Evolutionary conservation across 64 coral and sea anemone genomes (phyloP).

Genomic region (Stylophora pistillata): DNA sequence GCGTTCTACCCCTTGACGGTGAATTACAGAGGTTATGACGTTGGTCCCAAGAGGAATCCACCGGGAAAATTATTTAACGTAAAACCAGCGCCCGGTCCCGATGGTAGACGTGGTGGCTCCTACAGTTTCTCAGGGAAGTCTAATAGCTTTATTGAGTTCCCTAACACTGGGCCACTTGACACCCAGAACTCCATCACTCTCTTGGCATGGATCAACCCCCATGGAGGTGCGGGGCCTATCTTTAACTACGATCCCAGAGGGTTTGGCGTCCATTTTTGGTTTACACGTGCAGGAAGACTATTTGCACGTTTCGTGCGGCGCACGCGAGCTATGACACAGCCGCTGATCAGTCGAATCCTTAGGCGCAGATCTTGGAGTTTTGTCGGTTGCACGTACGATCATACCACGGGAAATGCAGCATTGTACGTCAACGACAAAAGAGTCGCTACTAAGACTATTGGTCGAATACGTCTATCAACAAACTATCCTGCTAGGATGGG

Average conservation of each 20-base stretch:
- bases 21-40: conserved; percentile 28
- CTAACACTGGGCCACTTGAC: conserved; percentile 73
- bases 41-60: conserved; percentile 69
- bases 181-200: conserved; percentile 83
- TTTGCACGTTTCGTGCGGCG: conserved; percentile 64
- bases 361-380: conserved; percentile 69
- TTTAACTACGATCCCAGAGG: conserved; percentile 71
- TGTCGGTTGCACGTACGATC: conserved; percentile 62
- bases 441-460: conserved; percentile 30
- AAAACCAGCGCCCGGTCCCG: conserved; percentile 61
- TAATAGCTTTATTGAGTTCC: conserved; percentile 80
- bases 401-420: conserved; percentile 41
- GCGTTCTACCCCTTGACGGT: conserved; percentile 79
- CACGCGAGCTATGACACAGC: conserved; percentile 5
- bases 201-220: conserved; percentile 72
- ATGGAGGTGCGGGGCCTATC: conserved; percentile 68
- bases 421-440: conserved; percentile 54
- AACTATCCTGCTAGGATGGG: conserved; percentile 75
- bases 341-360: conserved; percentile 36
- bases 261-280: conserved; percentile 75
- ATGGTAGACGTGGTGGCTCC: conserved; percentile 63
- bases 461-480: conserved; percentile 56
- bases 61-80: conserved; percentile 71
- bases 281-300: conserved; percentile 50
- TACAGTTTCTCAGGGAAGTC: conserved; percentile 54